These are phyloP conservation scores for Drosophila fulvimacula DNA, from an alignment of 2,888 invertebrate genomes.

Conservation along the genomic window DNA sequence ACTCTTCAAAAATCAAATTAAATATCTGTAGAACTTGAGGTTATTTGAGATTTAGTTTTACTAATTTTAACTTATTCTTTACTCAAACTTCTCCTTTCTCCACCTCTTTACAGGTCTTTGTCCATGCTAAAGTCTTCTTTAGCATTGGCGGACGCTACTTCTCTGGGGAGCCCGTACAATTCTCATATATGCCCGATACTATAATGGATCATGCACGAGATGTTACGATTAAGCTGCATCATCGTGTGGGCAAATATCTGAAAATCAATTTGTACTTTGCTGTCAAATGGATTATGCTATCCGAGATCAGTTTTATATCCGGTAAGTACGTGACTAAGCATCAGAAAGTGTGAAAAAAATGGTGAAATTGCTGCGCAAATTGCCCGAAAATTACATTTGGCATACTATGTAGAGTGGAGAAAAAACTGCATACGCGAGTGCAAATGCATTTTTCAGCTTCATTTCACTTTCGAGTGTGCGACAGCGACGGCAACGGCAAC, in stretches of 20 bases:
- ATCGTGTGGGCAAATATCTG: constrained; percentile 90
- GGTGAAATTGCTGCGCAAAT: constrained; percentile 39
- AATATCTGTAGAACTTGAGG: background rate
- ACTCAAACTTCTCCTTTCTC: background rate
- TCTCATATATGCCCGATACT: constrained; percentile 90
- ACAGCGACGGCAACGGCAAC: constrained; percentile 45
- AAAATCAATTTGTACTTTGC: constrained; percentile 92
- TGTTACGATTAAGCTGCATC: constrained; percentile 91
- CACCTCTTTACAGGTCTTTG: constrained; percentile 88
- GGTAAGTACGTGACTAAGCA: constrained; percentile 85
- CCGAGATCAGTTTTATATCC: constrained; percentile 93
- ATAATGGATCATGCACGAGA: constrained; percentile 91
- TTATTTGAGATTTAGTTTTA: background rate
- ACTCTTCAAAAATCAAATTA: background rate
- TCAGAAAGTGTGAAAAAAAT: background rate
- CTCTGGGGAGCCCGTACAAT: constrained; percentile 89
- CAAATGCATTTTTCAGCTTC: constrained; percentile 83
- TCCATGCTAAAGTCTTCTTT: constrained; percentile 91
- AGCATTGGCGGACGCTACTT: constrained; percentile 90
- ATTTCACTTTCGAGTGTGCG: constrained; percentile 83
- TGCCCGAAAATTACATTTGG: constrained; percentile 64
- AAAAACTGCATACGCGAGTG: constrained; percentile 32
- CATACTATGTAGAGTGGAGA: constrained; percentile 15
- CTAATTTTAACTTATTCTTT: no score
- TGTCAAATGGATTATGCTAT: constrained; percentile 93